phyloP scores from a whole-genome alignment of 2,113 vertebrate genomes.

The Phaetusa simplex region DNA sequence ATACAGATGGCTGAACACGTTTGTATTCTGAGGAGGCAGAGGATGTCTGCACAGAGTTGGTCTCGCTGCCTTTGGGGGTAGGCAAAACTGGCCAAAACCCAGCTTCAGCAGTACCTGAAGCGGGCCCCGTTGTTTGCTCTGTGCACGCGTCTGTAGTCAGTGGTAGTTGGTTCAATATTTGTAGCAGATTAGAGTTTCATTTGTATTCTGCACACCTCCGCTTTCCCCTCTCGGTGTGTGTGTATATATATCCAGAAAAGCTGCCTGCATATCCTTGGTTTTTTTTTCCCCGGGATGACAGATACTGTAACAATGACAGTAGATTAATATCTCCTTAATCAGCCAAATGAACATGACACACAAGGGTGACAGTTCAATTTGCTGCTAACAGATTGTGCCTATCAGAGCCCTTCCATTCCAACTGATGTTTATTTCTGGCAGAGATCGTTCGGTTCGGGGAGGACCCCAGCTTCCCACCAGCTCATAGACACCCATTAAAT shows the following conservation, averaged over 20 bases:
- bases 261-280: slow-evolving; percentile 54
- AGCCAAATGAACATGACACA: slow-evolving; percentile 88
- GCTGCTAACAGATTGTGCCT: slow-evolving; percentile 91
- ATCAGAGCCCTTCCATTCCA: slow-evolving; percentile 76
- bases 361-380: slow-evolving; percentile 98
- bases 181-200: slow-evolving; percentile 30
- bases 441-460: slow-evolving; percentile 76
- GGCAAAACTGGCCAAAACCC: neutral
- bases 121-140: neutral
- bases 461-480: slow-evolving; percentile 64
- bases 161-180: slow-evolving; percentile 3
- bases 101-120: neutral
- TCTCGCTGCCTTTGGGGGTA: neutral
- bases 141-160: neutral
- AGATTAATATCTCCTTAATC: slow-evolving; percentile 92
- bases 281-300: slow-evolving; percentile 36
- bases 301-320: slow-evolving; percentile 81
- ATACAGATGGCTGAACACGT: neutral
- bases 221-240: neutral
- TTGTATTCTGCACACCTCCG: slow-evolving; percentile 61
- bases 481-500: slow-evolving; percentile 74
- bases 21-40: neutral
- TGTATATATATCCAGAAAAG: neutral
- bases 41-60: neutral
- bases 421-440: slow-evolving; percentile 84